Evolutionary conservation across 1,140 invertebrate species (phyloP).

Genomic region (Drosophila bifasciata): DNA sequence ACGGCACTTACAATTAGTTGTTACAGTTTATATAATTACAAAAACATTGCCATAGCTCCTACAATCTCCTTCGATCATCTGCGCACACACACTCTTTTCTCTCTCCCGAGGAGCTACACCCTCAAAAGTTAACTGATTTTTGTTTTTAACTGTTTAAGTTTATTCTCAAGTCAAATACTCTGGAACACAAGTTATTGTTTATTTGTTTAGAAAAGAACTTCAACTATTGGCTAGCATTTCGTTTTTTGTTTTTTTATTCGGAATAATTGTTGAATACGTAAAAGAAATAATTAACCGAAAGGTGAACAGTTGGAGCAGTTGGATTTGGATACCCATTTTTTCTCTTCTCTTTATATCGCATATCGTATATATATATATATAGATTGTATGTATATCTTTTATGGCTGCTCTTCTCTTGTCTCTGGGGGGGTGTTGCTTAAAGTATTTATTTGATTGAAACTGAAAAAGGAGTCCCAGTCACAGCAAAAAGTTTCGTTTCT

Average conservation of each 20-base stretch:
- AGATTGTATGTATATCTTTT: slow-evolving; percentile 30
- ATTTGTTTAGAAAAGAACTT: slow-evolving; percentile 32
- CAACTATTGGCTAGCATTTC: slow-evolving; percentile 58
- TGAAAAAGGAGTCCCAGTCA: slow-evolving; percentile 35
- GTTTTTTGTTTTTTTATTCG: slow-evolving; percentile 25
- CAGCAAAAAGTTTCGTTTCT: slow-evolving; percentile 35
- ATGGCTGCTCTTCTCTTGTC: slow-evolving; percentile 35
- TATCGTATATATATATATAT: slow-evolving; percentile 25
- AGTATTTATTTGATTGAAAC: slow-evolving; percentile 37
- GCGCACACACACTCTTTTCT: slow-evolving; percentile 15
- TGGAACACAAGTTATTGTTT: slow-evolving; percentile 67
- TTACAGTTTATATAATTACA: slow-evolving; percentile 74
- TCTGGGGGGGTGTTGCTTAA: slow-evolving; percentile 19
- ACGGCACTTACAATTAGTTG: slow-evolving; percentile 59
- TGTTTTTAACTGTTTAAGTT: slow-evolving; percentile 41
- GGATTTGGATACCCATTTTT: slow-evolving; percentile 7
- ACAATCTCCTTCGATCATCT: not conserved
- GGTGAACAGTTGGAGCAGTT: slow-evolving; percentile 12
- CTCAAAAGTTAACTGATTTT: slow-evolving; percentile 30
- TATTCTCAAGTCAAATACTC: slow-evolving; percentile 41
- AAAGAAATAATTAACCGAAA: slow-evolving; percentile 14
- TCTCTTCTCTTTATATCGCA: slow-evolving; percentile 18
- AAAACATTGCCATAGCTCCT: slow-evolving; percentile 54
- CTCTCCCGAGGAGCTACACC: not conserved
- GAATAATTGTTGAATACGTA: slow-evolving; percentile 42